These are phyloP conservation scores for Drosophila sp. DNA, from an alignment of 1,140 invertebrate genomes.

Conservation along the genomic window DNA sequence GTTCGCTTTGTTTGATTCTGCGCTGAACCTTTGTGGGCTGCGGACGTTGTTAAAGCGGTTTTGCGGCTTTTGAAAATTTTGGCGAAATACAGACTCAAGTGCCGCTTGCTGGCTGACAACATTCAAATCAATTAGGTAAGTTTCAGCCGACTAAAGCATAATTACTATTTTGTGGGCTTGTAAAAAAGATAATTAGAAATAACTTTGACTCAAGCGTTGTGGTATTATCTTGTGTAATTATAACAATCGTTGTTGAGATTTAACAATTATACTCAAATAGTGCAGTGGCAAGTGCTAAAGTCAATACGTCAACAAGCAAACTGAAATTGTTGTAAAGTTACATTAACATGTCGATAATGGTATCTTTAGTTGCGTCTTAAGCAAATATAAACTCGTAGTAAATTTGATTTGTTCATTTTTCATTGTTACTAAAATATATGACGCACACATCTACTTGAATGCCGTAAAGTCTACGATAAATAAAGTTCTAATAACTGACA, in stretches of 20 bases:
- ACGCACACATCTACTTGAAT: slow-evolving; percentile 28
- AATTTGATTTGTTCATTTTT: neutral
- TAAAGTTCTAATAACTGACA: slow-evolving; percentile 50
- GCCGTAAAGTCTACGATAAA: slow-evolving; percentile 47
- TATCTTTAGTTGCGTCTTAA: slow-evolving; percentile 48
- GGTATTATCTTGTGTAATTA: slow-evolving; percentile 74
- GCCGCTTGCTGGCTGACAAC: slow-evolving; percentile 17
- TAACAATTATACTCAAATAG: slow-evolving; percentile 38
- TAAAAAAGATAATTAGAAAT: slow-evolving; percentile 19
- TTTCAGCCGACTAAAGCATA: slow-evolving; percentile 49
- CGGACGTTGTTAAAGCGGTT: slow-evolving; percentile 46
- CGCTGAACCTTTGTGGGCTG: slow-evolving; percentile 37
- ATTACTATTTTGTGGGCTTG: slow-evolving; percentile 29
- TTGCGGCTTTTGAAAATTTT: slow-evolving; percentile 34
- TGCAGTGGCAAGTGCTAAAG: slow-evolving; percentile 51
- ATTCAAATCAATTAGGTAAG: slow-evolving; percentile 56
- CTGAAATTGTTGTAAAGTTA: slow-evolving; percentile 27
- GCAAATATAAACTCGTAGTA: slow-evolving; percentile 29
- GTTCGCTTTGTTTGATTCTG: slow-evolving; percentile 53
- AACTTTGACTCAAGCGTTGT: slow-evolving; percentile 41
- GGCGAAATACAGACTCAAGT: slow-evolving; percentile 15
- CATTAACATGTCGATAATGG: slow-evolving; percentile 26
- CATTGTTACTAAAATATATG: neutral
- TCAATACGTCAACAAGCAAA: slow-evolving; percentile 50
- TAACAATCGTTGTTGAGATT: slow-evolving; percentile 58